phyloP scores from a whole-genome alignment of 2,113 vertebrate species.

The Syngnathus typhle region DNA sequence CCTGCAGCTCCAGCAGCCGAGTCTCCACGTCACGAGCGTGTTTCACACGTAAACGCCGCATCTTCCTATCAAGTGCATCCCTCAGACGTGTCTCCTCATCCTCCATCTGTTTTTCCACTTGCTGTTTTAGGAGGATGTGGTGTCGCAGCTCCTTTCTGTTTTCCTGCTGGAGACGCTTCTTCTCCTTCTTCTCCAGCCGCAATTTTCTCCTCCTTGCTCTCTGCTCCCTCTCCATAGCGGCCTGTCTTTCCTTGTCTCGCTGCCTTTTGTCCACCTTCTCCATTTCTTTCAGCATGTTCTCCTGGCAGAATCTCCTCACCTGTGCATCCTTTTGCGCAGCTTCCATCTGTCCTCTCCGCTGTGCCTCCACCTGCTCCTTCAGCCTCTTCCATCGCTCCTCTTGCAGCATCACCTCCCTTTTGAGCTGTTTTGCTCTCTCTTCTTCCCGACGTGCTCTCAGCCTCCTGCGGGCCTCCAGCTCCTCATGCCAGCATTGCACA shows the following conservation, averaged over 20 bases:
- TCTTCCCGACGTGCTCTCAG: conserved; percentile 44
- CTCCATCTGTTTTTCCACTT: conserved; percentile 61
- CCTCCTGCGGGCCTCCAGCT: conserved; percentile 57
- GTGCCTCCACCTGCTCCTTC: conserved; percentile 52
- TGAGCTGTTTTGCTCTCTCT: conserved; percentile 15
- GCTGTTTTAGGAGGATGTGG: conserved; percentile 64
- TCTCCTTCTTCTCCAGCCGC: conserved; percentile 28
- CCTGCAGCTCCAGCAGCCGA: conserved; percentile 44
- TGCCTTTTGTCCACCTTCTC: conserved; percentile 30
- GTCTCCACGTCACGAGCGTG: conserved; percentile 31
- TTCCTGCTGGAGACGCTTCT: conserved; percentile 50
- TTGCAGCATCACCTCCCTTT: conserved; percentile 39
- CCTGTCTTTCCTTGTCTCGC: conserved; percentile 43
- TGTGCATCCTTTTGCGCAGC: conserved; percentile 32
- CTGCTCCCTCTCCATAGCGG: conserved; percentile 48
- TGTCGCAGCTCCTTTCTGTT: conserved; percentile 63
- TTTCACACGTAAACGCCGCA: conserved; percentile 40
- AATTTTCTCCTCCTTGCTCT: conserved; percentile 48
- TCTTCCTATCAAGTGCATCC: conserved; percentile 58
- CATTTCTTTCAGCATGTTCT: conserved; percentile 48
- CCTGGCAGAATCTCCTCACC: conserved; percentile 50
- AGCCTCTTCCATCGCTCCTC: conserved; percentile 43
- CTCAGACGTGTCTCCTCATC: conserved; percentile 55
- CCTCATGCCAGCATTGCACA: conserved; percentile 55
- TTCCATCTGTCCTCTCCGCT: conserved; percentile 33